Evolutionary conservation across 2,888 invertebrate species (phyloP), one percentile per base, ranked within the genome.

Genomic region (Eilema depressum): DNA sequence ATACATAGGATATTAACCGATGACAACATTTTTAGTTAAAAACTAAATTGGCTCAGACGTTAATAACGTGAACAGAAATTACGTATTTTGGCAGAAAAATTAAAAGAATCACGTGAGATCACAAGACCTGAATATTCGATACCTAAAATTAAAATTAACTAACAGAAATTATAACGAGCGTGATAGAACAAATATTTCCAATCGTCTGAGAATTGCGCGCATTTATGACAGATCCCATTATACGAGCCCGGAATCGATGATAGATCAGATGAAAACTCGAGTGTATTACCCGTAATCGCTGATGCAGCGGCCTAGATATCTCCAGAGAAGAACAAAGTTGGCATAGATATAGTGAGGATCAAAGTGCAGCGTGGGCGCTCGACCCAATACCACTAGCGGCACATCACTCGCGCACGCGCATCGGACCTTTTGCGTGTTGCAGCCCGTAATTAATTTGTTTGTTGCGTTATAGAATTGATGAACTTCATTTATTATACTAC

Each of bases 281-380:
- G 85, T 85, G 84, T 84, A 82, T 85, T 85, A 85, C 82, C 83
- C 77, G 85, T 84, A 85, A 87, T 82, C 84, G 81, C 84, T 85
- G 89, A 88, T 91, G 89, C 89, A 92, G 86, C 88, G 93, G 84
- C 91, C 92, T 92, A 93, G 91, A 93, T 93, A 91, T 90, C 86
- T 90, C 91, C 89, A 91, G 89, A 89, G 91, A 88, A 91, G 92
- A 93, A 93, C 92, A 89, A 89, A 93, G 92, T 94, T 95, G 95
- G 95, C 95, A 94, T 95, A 93, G 93, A 94, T 91, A 89, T 90
- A 87, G 85, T 84, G 89, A 86, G 91, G 93, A 94, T 93, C 94
- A 94, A 94, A 94, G 94, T 94, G 93, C 93, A 87, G 90, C 90
- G 94, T 94, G 93, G 94, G 94, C 93, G 94, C 90, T 85, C 91